Percentiles rank a stretch among this genome's conserved stretches.
These are phyloP conservation scores for Frankliniella intonsa DNA, from an alignment of 2,888 invertebrate genomes.

Conservation along the genomic window DNA sequence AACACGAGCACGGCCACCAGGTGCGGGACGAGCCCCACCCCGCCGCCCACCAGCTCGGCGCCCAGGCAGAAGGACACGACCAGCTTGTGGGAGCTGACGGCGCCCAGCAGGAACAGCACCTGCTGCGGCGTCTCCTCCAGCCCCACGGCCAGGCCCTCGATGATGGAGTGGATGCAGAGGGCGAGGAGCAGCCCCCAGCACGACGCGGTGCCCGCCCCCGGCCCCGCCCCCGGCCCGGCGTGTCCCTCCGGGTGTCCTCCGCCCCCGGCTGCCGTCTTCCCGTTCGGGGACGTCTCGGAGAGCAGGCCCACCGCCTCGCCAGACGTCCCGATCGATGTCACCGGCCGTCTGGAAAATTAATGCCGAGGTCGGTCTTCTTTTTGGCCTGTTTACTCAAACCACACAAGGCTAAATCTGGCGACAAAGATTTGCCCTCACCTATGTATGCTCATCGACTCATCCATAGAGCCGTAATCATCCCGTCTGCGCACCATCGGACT, in stretches of 20 bases:
- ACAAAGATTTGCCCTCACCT: neutral
- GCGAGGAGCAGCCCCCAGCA: conserved; percentile 63
- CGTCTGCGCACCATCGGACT: neutral
- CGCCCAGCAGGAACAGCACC: conserved; percentile 61
- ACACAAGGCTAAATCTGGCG: neutral
- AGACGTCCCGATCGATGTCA: no score
- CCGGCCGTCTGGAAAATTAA: no score
- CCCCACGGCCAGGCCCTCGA: conserved; percentile 79
- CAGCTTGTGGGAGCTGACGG: conserved; percentile 73
- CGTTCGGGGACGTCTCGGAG: neutral
- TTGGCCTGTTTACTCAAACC: no score
- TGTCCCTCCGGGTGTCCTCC: no score
- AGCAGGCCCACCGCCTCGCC: neutral
- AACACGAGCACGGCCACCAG: conserved; percentile 60
- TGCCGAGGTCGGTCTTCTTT: no score
- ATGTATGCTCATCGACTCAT: neutral
- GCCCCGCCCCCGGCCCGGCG: neutral
- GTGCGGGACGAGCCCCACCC: conserved; percentile 47
- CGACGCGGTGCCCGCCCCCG: conserved; percentile 5
- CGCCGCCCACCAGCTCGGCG: conserved; percentile 56
- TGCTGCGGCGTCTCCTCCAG: conserved; percentile 60
- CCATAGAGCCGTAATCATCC: conserved; percentile 2
- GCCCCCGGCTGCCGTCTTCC: no score
- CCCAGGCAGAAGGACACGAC: conserved; percentile 79
- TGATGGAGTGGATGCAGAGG: conserved; percentile 68